Evolutionary conservation across 92 coral and sea anemone species (phyloP).

Genomic region (Isaurus tuberculatus): DNA sequence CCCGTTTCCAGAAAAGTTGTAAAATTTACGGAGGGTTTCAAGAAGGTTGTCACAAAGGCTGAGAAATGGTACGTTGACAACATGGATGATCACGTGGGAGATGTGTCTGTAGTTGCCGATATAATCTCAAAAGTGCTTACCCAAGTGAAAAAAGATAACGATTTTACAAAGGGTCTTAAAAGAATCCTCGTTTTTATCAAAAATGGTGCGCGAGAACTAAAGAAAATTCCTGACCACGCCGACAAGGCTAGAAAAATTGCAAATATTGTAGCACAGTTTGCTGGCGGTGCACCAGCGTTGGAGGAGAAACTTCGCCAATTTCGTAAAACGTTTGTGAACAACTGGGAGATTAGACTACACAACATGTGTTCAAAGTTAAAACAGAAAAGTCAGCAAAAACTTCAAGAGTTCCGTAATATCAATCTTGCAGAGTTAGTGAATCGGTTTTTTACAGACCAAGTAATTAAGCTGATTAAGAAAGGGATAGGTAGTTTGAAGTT

Average conservation of each 20-base stretch:
- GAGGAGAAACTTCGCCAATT: slow-evolving; percentile 80
- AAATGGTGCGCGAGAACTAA: slow-evolving; percentile 66
- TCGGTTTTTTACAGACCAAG: slow-evolving; percentile 74
- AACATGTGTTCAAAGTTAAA: slow-evolving; percentile 83
- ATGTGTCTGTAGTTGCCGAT: slow-evolving; percentile 78
- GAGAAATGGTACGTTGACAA: slow-evolving; percentile 88
- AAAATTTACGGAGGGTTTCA: slow-evolving; percentile 70
- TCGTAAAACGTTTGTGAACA: slow-evolving; percentile 69
- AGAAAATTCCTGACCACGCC: slow-evolving; percentile 84
- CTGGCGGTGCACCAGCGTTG: slow-evolving; percentile 74
- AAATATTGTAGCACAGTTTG: slow-evolving; percentile 83
- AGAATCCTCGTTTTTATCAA: slow-evolving; percentile 76
- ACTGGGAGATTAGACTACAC: slow-evolving; percentile 75
- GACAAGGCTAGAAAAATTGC: slow-evolving; percentile 84
- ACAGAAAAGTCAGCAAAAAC: slow-evolving; percentile 67
- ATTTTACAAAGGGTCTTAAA: slow-evolving; percentile 73
- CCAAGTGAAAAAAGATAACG: slow-evolving; percentile 80
- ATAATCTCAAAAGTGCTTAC: slow-evolving; percentile 86
- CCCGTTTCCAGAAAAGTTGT: slow-evolving; percentile 70
- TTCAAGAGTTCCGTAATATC: slow-evolving; percentile 72
- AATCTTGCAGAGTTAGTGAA: slow-evolving; percentile 75
- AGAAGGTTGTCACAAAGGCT: slow-evolving; percentile 79
- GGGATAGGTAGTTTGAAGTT: slow-evolving; percentile 71
- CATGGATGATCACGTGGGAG: slow-evolving; percentile 81
- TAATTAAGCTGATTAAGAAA: slow-evolving; percentile 71